Percentiles rank a stretch among this genome's conserved stretches.
Evolutionary conservation across 2,113 vertebrate genomes (phyloP).

Genomic region (Vulpes vulpes): DNA sequence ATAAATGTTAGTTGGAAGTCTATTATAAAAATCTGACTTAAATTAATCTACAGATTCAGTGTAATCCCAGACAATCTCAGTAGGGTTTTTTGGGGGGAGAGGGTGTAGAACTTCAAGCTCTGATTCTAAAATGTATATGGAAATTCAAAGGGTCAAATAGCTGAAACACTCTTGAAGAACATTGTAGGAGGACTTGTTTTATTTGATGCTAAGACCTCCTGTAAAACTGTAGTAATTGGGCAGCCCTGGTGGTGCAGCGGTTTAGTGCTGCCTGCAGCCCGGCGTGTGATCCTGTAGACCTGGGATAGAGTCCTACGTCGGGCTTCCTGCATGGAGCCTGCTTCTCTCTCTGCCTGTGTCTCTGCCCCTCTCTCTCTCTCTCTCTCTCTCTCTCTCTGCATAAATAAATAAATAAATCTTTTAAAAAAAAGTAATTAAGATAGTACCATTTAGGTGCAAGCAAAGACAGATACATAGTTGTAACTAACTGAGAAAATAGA

Average conservation of each 20-base stretch:
- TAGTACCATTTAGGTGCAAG: neutral
- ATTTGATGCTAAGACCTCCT: conserved; percentile 10
- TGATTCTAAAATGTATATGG: conserved; percentile 17
- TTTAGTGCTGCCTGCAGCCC: no score
- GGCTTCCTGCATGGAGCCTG: no score
- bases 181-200: neutral
- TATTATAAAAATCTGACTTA: neutral
- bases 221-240: conserved; percentile 28
- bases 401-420: no score
- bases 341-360: no score
- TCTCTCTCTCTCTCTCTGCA: no score
- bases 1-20: conserved; percentile 50
- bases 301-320: no score
- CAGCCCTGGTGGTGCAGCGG: no score
- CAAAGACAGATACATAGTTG: neutral
- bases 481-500: conserved; percentile 22
- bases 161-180: conserved; percentile 6
- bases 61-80: neutral
- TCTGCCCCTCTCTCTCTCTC: no score
- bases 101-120: neutral
- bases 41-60: neutral
- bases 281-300: no score
- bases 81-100: neutral
- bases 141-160: neutral
- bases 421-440: neutral